phyloP scores from a whole-genome alignment of 1,140 invertebrate genomes.

The Drosophila mauritiana region DNA sequence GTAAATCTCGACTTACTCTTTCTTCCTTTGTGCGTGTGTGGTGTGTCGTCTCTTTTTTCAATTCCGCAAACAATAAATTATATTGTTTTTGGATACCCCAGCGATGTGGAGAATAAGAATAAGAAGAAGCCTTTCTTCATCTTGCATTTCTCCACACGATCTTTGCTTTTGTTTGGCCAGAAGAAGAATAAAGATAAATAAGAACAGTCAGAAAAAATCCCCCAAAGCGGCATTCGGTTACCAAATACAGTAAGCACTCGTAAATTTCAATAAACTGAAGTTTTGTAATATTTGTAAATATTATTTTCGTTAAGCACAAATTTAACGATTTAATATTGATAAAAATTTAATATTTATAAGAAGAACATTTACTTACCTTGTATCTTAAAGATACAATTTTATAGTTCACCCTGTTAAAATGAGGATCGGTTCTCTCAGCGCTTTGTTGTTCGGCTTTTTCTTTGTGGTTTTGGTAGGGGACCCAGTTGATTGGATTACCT shows the following conservation, averaged over 20 bases:
- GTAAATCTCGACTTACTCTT: slow-evolving; percentile 39
- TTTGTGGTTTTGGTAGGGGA: slow-evolving; percentile 28
- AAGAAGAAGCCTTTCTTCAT: slow-evolving; percentile 35
- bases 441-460: slow-evolving; percentile 33
- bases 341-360: no score
- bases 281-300: no score
- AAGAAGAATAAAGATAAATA: slow-evolving; percentile 23
- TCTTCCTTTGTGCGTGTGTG: slow-evolving; percentile 20
- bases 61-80: slow-evolving; percentile 72
- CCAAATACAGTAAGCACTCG: slow-evolving; percentile 23
- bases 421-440: slow-evolving; percentile 6
- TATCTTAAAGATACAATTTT: not conserved
- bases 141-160: slow-evolving; percentile 40
- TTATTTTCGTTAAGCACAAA: no score
- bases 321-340: no score
- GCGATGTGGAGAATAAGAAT: slow-evolving; percentile 7
- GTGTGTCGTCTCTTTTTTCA: slow-evolving; percentile 28
- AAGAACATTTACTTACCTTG: no score
- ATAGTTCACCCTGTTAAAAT: not conserved
- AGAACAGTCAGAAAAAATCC: slow-evolving; percentile 23
- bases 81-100: slow-evolving; percentile 63
- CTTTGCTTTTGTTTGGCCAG: slow-evolving; percentile 22
- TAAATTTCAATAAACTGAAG: not conserved
- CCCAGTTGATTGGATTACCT: slow-evolving; percentile 10
- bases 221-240: slow-evolving; percentile 35